phyloP scores from a whole-genome alignment of 2,888 invertebrate genomes.

The Pterobdella sp. region DNA sequence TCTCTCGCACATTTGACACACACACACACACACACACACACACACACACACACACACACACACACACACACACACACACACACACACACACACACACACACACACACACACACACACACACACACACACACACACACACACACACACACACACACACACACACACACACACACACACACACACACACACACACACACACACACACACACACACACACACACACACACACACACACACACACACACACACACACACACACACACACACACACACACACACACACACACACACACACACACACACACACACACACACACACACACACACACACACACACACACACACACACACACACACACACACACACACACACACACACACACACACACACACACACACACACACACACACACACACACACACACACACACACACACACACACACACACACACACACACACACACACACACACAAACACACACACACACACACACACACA shows the following conservation, averaged over 20 bases:
- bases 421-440: slow-evolving; percentile 16
- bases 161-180: slow-evolving; percentile 29
- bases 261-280: slow-evolving; percentile 11
- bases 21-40: slow-evolving; percentile 15
- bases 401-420: slow-evolving; percentile 16
- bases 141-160: slow-evolving; percentile 28
- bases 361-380: slow-evolving; percentile 9
- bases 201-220: slow-evolving; percentile 13
- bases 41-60: slow-evolving; percentile 22
- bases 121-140: slow-evolving; percentile 29
- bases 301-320: slow-evolving; percentile 11
- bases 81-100: slow-evolving; percentile 13
- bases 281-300: slow-evolving; percentile 7
- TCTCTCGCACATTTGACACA: too few relatives aligned
- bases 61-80: slow-evolving; percentile 20
- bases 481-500: slow-evolving; percentile 1
- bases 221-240: slow-evolving; percentile 22
- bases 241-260: slow-evolving; percentile 23
- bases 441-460: slow-evolving; percentile 5
- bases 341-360: slow-evolving; percentile 14
- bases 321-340: slow-evolving; percentile 12
- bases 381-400: slow-evolving; percentile 16
- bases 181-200: slow-evolving; percentile 26
- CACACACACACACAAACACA: neutral
- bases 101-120: slow-evolving; percentile 20